Conservation (phyloP, 1,140 invertebrate genomes). For the Drosophila ohnishii region DNA sequence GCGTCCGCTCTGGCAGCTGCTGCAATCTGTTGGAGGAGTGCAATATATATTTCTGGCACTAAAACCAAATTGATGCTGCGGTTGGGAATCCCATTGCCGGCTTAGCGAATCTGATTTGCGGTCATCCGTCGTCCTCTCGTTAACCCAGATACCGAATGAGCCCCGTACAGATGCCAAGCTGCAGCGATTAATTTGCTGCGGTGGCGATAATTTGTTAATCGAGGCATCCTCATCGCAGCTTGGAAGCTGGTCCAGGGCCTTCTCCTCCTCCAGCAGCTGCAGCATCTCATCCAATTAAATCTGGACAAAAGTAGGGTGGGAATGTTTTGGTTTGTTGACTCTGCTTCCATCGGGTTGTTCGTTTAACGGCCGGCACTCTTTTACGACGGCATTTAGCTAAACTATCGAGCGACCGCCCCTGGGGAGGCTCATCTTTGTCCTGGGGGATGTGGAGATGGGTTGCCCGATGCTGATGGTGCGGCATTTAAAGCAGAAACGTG, state of each 20-base stretch:
- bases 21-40: conserved; percentile 65
- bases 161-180: conserved; percentile 39
- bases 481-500: conserved; percentile 72
- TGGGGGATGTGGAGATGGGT: background rate
- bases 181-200: conserved; percentile 73
- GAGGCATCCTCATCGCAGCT: conserved; percentile 46
- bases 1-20: conserved; percentile 50
- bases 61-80: conserved; percentile 55
- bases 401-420: conserved; percentile 53
- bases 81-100: conserved; percentile 58
- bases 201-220: conserved; percentile 76
- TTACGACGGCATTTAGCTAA: conserved; percentile 78
- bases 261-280: conserved; percentile 16
- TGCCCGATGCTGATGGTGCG: conserved; percentile 54
- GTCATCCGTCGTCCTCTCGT: conserved; percentile 59
- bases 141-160: conserved; percentile 57
- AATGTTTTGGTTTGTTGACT: conserved; percentile 20
- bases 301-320: conserved; percentile 65
- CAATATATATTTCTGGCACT: conserved; percentile 36
- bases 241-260: conserved; percentile 6
- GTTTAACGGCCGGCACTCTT: conserved; percentile 50
- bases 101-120: conserved; percentile 78
- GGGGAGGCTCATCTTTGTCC: conserved; percentile 23
- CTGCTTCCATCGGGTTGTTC: conserved; percentile 15
- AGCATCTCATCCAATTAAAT: conserved; percentile 56